Conservation (phyloP, 2,113 vertebrate genomes). For the Anhinga anhinga region DNA sequence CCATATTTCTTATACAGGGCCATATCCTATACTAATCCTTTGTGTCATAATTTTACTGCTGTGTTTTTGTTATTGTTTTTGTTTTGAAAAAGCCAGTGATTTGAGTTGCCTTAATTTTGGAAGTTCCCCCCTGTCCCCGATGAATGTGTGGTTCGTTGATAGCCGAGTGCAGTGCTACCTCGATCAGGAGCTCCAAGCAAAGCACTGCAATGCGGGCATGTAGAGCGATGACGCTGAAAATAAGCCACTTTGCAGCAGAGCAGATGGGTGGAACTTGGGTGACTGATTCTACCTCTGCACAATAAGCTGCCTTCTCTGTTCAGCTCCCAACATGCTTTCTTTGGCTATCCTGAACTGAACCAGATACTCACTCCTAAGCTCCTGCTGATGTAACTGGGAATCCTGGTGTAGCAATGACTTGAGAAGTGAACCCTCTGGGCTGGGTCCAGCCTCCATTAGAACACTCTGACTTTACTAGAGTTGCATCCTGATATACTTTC, state of each 20-base stretch:
- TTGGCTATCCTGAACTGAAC: neutral
- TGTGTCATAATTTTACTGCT: neutral
- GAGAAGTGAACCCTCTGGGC: neutral
- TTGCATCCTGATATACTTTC: neutral
- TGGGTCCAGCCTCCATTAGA: neutral
- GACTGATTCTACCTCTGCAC: neutral
- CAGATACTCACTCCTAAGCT: neutral
- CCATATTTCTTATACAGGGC: neutral
- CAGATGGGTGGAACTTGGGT: neutral
- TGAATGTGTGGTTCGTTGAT: neutral
- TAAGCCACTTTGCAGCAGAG: neutral
- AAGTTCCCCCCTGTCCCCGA: neutral
- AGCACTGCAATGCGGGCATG: fast-evolving
- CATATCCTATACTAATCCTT: neutral
- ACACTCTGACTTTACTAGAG: neutral
- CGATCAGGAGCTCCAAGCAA: neutral
- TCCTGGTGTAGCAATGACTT: neutral
- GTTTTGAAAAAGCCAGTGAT: neutral
- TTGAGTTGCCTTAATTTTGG: neutral
- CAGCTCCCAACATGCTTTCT: fast-evolving
- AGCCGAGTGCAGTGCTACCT: neutral
- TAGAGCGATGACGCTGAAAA: neutral
- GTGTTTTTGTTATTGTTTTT: neutral
- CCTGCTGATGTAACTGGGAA: neutral
- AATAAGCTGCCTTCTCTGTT: neutral